phyloP scores from a whole-genome alignment of 2,113 vertebrate genomes.

The Nothocercus julius region DNA sequence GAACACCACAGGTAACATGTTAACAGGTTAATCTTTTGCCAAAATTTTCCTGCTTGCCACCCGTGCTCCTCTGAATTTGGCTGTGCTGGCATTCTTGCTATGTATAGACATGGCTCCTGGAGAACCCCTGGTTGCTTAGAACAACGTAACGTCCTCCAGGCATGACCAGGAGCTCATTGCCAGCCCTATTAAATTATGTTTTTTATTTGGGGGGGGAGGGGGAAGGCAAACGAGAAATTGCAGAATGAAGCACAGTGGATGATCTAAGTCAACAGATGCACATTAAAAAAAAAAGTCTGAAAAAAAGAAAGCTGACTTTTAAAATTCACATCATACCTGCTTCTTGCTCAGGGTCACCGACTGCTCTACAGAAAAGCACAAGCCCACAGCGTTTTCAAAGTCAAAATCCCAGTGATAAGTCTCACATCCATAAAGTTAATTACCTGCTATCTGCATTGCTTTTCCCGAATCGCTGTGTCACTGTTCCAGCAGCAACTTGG shows the following conservation, averaged over 20 bases:
- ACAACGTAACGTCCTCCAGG: background rate
- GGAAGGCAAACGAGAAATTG: background rate
- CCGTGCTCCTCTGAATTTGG: background rate
- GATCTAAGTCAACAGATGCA: background rate
- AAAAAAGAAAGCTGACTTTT: background rate
- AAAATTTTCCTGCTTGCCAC: background rate
- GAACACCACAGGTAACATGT: too few species aligned
- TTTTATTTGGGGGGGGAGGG: background rate
- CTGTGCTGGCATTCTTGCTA: background rate
- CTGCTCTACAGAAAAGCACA: background rate
- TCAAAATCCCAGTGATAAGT: background rate
- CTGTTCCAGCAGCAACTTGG: background rate
- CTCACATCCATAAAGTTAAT: background rate
- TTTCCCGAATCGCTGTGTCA: background rate
- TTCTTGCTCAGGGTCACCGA: background rate
- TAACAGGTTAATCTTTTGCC: too few species aligned
- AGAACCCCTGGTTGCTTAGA: background rate
- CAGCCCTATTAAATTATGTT: background rate
- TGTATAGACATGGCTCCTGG: background rate
- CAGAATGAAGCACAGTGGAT: background rate
- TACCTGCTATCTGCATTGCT: background rate
- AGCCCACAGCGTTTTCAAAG: background rate
- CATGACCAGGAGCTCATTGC: background rate
- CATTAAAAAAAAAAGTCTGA: background rate
- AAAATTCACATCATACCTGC: background rate